Base-by-base conservation (phyloP, 2,113 vertebrate species). In the Ciconia stormi region DNA sequence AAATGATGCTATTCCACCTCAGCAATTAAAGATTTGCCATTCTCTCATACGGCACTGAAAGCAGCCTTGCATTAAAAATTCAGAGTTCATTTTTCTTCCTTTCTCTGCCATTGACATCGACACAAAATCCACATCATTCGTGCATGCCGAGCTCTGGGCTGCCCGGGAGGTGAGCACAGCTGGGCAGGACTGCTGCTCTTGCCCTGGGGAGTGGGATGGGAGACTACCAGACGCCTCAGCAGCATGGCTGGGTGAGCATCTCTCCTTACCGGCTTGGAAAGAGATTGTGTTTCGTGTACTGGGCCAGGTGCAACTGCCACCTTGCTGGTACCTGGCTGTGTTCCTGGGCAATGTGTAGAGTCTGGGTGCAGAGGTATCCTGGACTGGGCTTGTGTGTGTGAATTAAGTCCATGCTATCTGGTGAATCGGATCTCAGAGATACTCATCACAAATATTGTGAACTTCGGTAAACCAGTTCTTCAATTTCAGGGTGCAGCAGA, bases 91-190 rank as follows among this genome's bases (percentile, higher is more conserved):
- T 26, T 61, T 58, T 89, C 71, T 49, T 25, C 17, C 12, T 21
- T 80, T 83, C 27, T 62, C 36, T 53, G 27, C 47, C 18, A 7
- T 34, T 27, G 53, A 10, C 16, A 11, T 4, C 4, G 6, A n/a
- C 14, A 22, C 0, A 1, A 85, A 76, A 50, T 52, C 56, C 8
- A 4, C 3, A 0, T 16, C 5, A 1, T 8, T 23, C 0, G 0
- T n/a, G 52, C 7, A 4, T 0, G 4, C 3, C 3, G 3, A 84
- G 52, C 66, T 79, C 34, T 61, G 79, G 34, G 85, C 56, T 59
- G 52, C 42, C 2, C 1, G 40, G 44, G 13, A 69, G 65, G 50
- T 5, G 55, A 61, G 32, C 6, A 1, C 30, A 53, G 27, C 22
- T 2, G 61, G 46, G 32, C 77, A 82, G 50, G 55, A 2, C 26